Conservation (phyloP, 2,888 invertebrate species). For the Lottia scabra region DNA sequence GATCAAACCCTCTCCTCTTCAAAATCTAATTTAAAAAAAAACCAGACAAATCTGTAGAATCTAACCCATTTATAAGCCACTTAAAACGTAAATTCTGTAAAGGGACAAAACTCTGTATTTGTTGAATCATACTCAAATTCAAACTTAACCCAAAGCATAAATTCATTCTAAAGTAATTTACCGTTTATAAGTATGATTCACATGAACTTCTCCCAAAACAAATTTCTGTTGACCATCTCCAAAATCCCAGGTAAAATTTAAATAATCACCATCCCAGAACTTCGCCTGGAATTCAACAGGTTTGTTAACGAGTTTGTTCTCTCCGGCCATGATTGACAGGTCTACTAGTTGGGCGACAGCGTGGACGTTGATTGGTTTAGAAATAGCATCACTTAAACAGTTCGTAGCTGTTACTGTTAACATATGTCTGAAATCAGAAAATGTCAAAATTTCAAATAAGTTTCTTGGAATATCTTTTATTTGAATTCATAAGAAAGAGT, state of each 20-base stretch:
- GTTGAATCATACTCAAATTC: too few species aligned
- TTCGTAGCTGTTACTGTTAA: conserved; percentile 59
- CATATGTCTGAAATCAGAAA: conserved; percentile 42
- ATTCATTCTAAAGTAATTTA: too few species aligned
- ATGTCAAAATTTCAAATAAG: not conserved
- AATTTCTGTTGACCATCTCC: conserved; percentile 54
- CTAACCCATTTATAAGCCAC: too few species aligned
- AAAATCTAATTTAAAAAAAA: too few species aligned
- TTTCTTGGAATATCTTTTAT: too few species aligned
- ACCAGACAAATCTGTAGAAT: too few species aligned
- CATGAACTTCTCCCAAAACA: conserved; percentile 19
- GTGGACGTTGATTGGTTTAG: conserved; percentile 46
- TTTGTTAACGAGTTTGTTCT: conserved; percentile 46
- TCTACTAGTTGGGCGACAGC: conserved; percentile 44
- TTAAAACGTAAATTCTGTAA: too few species aligned
- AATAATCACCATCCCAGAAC: conserved; percentile 57
- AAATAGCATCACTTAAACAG: conserved; percentile 51
- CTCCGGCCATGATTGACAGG: conserved; percentile 32
- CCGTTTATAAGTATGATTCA: conserved; percentile 46
- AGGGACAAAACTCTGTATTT: too few species aligned
- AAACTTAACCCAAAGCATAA: too few species aligned
- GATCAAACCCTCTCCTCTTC: too few species aligned
- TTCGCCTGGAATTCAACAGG: conserved; percentile 47
- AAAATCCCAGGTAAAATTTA: conserved; percentile 65
- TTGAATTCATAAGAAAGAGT: too few species aligned